These are phyloP conservation scores for Pseudomyrmex concolor DNA, from an alignment of 1,140 invertebrate genomes.

Conservation along the genomic window DNA sequence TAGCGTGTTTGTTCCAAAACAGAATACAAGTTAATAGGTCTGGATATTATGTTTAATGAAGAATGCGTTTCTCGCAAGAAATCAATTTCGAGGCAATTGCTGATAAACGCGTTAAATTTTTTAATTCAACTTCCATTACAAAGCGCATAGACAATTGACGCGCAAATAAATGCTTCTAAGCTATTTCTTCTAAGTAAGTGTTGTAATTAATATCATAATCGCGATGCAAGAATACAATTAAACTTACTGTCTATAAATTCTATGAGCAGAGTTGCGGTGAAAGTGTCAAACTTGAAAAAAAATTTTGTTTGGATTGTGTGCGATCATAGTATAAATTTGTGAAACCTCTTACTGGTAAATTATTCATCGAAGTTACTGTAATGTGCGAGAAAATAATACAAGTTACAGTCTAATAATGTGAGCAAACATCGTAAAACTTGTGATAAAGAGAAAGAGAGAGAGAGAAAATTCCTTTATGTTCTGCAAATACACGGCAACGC, in stretches of 20 bases:
- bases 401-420: neutral
- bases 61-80: slow-evolving; percentile 38
- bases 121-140: no score
- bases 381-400: slow-evolving; percentile 32
- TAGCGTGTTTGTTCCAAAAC: slow-evolving; percentile 57
- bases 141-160: slow-evolving; percentile 1
- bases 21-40: slow-evolving; percentile 65
- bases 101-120: no score
- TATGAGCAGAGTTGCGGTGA: slow-evolving; percentile 2
- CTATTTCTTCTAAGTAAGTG: neutral
- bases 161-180: neutral
- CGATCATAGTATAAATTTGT: slow-evolving; percentile 11
- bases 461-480: neutral
- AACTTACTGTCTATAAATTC: neutral
- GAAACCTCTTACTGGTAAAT: slow-evolving; percentile 18
- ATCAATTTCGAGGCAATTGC: neutral
- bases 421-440: neutral
- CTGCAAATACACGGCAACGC: slow-evolving; percentile 50
- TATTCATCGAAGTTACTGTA: slow-evolving; percentile 44
- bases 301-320: neutral
- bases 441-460: neutral
- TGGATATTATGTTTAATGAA: slow-evolving; percentile 52
- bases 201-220: slow-evolving; percentile 11
- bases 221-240: neutral
- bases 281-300: neutral